Evolutionary conservation across 2,888 invertebrate species (phyloP).

Genomic region (Maniola hyperantus): DNA sequence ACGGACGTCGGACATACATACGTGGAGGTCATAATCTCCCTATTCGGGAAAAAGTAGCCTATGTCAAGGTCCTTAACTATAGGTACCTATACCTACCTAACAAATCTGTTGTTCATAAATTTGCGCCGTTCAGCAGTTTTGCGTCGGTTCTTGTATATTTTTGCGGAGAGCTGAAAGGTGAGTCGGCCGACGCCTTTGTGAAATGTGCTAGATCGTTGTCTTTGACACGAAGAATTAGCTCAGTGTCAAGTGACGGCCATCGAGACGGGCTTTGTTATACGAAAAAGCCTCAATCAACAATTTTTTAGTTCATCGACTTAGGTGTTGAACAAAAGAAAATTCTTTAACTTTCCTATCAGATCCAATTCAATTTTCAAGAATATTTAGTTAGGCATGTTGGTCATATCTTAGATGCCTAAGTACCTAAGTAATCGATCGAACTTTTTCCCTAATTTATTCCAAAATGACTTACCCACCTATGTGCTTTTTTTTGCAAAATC

Average conservation of each 20-base stretch:
- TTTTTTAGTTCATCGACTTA: conserved; percentile 15
- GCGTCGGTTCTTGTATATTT: not conserved
- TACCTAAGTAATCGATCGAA: no score
- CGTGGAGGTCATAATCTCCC: no score
- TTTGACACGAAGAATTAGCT: conserved; percentile 34
- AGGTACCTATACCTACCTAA: no score
- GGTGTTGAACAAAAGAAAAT: conserved; percentile 7
- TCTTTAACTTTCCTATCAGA: not conserved
- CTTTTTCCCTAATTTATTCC: no score
- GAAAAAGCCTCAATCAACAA: conserved; percentile 31
- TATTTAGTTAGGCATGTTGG: no score
- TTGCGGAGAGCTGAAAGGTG: conserved; percentile 32
- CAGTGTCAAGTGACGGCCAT: conserved; percentile 38
- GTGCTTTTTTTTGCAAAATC: no score
- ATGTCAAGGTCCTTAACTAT: no score
- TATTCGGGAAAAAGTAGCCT: no score
- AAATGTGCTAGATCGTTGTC: conserved; percentile 37
- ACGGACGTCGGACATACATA: no score
- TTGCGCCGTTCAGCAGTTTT: conserved; percentile 11
- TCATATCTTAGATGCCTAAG: no score
- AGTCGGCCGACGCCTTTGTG: conserved; percentile 36
- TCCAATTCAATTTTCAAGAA: not conserved
- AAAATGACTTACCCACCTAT: no score
- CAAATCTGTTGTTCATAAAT: not conserved
- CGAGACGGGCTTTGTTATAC: conserved; percentile 34